Percentiles rank a stretch among this genome's conserved stretches.
These are phyloP conservation scores for Rhynchopsitta pachyrhyncha DNA, from an alignment of 2,113 vertebrate species.

Conservation along the genomic window DNA sequence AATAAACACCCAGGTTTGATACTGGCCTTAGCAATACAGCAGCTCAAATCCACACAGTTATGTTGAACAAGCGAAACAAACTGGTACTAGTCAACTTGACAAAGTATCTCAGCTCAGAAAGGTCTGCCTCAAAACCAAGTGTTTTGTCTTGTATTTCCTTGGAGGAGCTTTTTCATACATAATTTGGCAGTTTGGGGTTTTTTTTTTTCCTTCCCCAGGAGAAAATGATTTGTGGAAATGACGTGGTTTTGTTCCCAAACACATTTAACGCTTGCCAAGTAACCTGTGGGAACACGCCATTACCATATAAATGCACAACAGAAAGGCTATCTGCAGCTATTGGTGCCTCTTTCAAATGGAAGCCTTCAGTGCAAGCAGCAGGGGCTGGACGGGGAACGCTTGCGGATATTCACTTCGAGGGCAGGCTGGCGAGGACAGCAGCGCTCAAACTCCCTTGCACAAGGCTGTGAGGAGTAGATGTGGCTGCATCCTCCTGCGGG, in stretches of 20 bases:
- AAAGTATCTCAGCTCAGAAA: background rate
- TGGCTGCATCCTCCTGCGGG: background rate
- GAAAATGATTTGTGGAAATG: background rate
- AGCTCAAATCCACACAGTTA: fast-evolving
- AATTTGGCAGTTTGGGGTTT: background rate
- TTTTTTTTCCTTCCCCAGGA: background rate
- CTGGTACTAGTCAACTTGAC: fast-evolving
- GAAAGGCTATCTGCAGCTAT: background rate
- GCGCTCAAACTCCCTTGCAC: background rate
- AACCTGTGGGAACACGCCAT: background rate
- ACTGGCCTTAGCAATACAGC: fast-evolving
- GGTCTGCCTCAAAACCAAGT: background rate
- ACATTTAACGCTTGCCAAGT: background rate
- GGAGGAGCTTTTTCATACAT: background rate
- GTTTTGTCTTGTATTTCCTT: background rate
- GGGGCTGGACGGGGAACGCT: background rate
- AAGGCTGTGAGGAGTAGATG: background rate
- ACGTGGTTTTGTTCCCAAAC: background rate
- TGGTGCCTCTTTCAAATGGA: background rate
- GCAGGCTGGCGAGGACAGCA: background rate
- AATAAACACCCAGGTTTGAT: fast-evolving
- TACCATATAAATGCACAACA: background rate
- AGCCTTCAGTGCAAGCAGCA: background rate
- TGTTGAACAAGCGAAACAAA: background rate
- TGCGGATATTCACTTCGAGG: background rate